These are phyloP conservation scores for Spondyliosoma cantharus DNA, from an alignment of 2,797 vertebrate species.

Conservation along the genomic window DNA sequence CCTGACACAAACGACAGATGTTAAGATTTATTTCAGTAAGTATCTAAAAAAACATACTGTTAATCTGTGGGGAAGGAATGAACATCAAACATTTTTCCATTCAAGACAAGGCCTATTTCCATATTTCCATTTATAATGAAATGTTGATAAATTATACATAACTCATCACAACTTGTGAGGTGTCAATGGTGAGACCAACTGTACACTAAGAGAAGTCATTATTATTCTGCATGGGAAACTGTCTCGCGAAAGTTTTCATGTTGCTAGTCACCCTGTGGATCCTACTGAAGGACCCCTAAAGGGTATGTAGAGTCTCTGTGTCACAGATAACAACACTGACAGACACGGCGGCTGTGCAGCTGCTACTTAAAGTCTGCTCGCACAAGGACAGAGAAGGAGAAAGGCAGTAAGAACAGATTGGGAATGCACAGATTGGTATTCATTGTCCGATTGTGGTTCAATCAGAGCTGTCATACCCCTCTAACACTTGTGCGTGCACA, in stretches of 20 bases:
- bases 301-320: constrained; percentile 33
- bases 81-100: not conserved
- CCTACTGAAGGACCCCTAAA: constrained; percentile 46
- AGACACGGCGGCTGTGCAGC: constrained; percentile 36
- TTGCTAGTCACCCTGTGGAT: constrained; percentile 17
- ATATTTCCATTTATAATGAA: not conserved
- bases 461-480: constrained; percentile 57
- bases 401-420: constrained; percentile 35
- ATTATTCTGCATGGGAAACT: not conserved
- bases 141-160: not conserved
- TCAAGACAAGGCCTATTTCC: no score
- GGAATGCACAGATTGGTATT: constrained; percentile 57
- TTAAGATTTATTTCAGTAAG: not conserved
- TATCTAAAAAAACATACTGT: not conserved
- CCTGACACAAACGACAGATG: not conserved
- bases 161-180: not conserved
- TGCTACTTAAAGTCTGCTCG: constrained; percentile 40
- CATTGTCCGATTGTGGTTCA: constrained; percentile 59
- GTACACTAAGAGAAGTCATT: not conserved
- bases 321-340: constrained; percentile 48
- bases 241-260: constrained; percentile 8
- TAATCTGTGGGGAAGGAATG: not conserved
- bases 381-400: constrained; percentile 56
- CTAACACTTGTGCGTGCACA: constrained; percentile 25
- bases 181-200: not conserved